phyloP scores from a whole-genome alignment of 37 sponge, comb jelly and placozoan species.

The Chondrosia reniformis region DNA sequence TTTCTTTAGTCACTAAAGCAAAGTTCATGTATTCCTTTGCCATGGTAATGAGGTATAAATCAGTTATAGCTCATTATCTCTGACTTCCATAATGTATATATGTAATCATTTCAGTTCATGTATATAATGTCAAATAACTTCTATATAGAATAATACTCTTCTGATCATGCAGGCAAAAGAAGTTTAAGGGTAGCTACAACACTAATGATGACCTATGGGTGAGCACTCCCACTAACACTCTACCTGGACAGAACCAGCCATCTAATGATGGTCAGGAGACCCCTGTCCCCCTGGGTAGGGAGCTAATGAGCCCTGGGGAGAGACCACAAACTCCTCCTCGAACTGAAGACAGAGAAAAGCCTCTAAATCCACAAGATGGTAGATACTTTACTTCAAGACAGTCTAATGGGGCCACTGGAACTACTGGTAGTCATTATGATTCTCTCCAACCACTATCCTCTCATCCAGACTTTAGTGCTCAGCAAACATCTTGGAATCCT shows the following conservation, averaged over 20 bases:
- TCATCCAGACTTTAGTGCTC: background rate
- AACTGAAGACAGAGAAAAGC: background rate
- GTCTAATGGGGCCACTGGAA: too few species aligned
- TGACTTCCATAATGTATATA: too few species aligned
- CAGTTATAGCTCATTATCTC: too few species aligned
- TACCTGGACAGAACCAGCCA: background rate
- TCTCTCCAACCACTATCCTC: conserved; percentile 8
- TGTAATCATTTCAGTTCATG: too few species aligned
- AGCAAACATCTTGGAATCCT: background rate
- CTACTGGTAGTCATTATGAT: background rate
- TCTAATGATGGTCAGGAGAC: background rate
- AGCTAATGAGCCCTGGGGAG: too few species aligned
- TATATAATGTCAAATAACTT: too few species aligned
- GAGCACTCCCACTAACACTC: background rate
- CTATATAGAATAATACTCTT: too few species aligned
- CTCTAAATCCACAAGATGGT: conserved; percentile 8
- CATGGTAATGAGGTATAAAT: too few species aligned
- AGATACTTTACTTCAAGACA: too few species aligned
- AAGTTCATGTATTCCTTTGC: too few species aligned
- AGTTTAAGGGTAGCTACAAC: background rate
- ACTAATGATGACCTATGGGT: background rate
- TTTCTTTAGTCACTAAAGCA: too few species aligned
- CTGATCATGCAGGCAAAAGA: conserved; percentile 5
- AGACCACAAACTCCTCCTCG: background rate
- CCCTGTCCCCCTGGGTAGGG: background rate